Conservation (phyloP, 2,888 invertebrate genomes). For the Drosophila meridionalis region DNA sequence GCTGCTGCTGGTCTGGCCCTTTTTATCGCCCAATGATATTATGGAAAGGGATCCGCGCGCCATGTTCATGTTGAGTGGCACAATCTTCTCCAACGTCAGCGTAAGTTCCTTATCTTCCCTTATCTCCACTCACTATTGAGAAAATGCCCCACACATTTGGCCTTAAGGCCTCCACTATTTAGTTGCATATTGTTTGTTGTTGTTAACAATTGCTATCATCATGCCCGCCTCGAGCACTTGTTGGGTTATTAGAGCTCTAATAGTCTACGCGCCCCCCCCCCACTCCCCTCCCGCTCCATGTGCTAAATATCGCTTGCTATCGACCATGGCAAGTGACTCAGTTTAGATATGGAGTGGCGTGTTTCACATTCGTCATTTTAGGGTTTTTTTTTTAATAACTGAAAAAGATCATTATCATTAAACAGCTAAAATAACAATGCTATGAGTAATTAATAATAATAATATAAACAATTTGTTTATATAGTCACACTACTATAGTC, state of each 20-base stretch:
- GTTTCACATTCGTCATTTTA: not conserved
- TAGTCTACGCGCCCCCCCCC: not conserved
- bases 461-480: not conserved
- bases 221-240: not conserved
- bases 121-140: not conserved
- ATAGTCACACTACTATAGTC: too few relatives aligned
- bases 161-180: not conserved
- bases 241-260: conserved; percentile 5
- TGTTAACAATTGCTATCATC: conserved; percentile 5
- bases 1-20: conserved; percentile 92
- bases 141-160: not conserved
- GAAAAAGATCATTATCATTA: not conserved
- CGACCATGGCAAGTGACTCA: conserved; percentile 4
- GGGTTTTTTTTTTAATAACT: not conserved
- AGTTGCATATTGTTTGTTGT: not conserved
- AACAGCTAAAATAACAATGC: not conserved
- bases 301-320: not conserved
- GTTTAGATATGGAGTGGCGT: conserved; percentile 13
- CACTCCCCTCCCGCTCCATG: not conserved
- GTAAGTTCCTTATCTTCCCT: conserved; percentile 88
- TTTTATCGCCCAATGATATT: conserved; percentile 92
- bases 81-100: conserved; percentile 98
- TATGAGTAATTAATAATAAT: not conserved
- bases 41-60: conserved; percentile 93
- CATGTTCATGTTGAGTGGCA: conserved; percentile 95